A percentile compares a stretch with the other conserved stretches of the same genome.
Evolutionary conservation across 1,140 invertebrate species (phyloP).

Genomic region (Ceratina australensis): DNA sequence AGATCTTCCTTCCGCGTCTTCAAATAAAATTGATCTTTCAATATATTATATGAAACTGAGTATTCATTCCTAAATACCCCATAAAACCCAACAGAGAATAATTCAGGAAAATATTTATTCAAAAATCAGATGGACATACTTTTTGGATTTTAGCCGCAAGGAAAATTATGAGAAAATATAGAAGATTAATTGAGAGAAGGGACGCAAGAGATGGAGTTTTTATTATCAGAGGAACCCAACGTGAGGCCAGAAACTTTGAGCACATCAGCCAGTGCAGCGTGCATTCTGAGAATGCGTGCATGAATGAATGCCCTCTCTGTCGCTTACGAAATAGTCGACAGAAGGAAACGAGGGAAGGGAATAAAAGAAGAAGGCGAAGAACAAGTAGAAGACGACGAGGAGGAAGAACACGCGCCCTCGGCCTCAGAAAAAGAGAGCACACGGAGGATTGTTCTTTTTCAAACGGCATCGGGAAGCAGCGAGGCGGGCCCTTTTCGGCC

Average conservation of each 20-base stretch:
- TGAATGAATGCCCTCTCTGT: constrained; percentile 76
- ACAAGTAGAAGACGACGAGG: constrained; percentile 6
- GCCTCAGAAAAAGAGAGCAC: constrained; percentile 8
- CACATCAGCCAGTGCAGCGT: constrained; percentile 22
- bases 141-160: too few species aligned
- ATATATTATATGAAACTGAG: too few species aligned
- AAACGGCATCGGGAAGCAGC: constrained; percentile 44
- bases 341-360: constrained; percentile 29
- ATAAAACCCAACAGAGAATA: too few species aligned
- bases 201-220: too few species aligned
- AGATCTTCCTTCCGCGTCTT: too few species aligned
- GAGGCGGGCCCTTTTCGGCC: constrained; percentile 60
- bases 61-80: too few species aligned
- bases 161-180: too few species aligned
- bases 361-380: neutral
- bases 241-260: constrained; percentile 3
- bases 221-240: too few species aligned
- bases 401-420: constrained; percentile 15
- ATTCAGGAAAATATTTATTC: too few species aligned
- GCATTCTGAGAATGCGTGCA: constrained; percentile 73
- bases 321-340: constrained; percentile 36
- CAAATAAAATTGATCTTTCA: too few species aligned
- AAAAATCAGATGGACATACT: too few species aligned
- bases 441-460: constrained; percentile 63
- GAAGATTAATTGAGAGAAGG: too few species aligned